Base-by-base conservation (phyloP, 2,113 vertebrate genomes). In the Delphinapterus leucas region DNA sequence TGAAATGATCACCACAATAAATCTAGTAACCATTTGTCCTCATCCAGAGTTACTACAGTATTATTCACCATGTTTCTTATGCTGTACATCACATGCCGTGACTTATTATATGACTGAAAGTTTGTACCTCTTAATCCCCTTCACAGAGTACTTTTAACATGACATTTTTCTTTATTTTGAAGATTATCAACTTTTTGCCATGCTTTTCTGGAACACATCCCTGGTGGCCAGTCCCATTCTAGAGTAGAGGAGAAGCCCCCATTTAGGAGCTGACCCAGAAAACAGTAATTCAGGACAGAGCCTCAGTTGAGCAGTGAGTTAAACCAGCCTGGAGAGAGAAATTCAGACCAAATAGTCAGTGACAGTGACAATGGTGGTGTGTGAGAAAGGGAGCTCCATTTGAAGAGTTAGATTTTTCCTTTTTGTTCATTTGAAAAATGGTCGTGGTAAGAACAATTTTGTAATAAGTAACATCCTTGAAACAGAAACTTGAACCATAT, bases 171-270 rank as follows among this genome's bases (percentile, higher is more conserved):
- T 95, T 77, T 90, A 61, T 49, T 36, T 84, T 95, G 79, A 95
- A 44, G 55, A 44, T 65, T 65, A 49, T 79, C 85, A 87, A 38
- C 65, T 83, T 88, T 93, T 76, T 76, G 21, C 49, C 18, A 1
- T 28, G 7, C 86, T 76, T 93, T 95, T 97, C 90, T 97, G 53
- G 95, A 97, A 28, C 90, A 87, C 63, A 49, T 96, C 95, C 80
- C 97, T 92, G 58, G 93, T 90, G 96, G 41, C 88, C 41, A 76
- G 87, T 93, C 60, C 76, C 61, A 41, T 83, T 92, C 74, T 71
- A 95, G 44, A n/a, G 9, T 53, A 63, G 61, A 93, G 28, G 84
- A 88, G 88, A 91, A 86, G 12, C 79, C 77, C 68, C 41, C 61
- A 20, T 85, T 79, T 61, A 92, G 87, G 83, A 65, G 95, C 79